Evolutionary conservation across 2,888 invertebrate species (phyloP), one percentile per base, ranked within the genome.

Genomic region (Dicyrtoma fusca): DNA sequence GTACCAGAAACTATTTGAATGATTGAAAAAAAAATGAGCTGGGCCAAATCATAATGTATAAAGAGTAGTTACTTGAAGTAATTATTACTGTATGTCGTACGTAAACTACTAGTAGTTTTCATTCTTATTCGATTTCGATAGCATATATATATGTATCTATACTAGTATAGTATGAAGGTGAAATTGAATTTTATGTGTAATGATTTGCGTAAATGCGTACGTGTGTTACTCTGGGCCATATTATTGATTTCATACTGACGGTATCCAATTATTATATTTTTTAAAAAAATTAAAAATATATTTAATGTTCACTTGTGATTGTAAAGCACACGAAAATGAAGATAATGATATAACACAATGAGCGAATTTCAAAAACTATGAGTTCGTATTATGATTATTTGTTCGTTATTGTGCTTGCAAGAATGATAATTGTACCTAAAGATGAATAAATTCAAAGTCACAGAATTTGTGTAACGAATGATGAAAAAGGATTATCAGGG

Each of bases 31-130:
- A 19, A 34, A 42, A 26, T n/a, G 42, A 61, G 61, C 61, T 61
- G 61, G 61, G 61, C 61, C 61, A 61, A 61, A 61, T 57, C 21
- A 57, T 14, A 14, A 25, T 63, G 34, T 63, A 49, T 47, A 47
- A 21, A 21, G n/a, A n/a, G n/a, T n/a, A n/a, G n/a, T n/a, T n/a
- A n/a, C n/a, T 23, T 65, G 2, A 63, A 17, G 25, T n/a, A 17
- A n/a, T 11, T 13, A n/a, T 25, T 53, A 19, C 10, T 17, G 17
- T 23, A 23, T 34, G 59, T 23, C 21, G 11, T 21, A 23, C 11
- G 25, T 59, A 34, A 17, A 2, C 17, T 53, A 53, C 53, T 8
- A 49, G 11, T 17, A 49, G 17, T 17, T 3, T 17, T 49, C 4
- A 49, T 17, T 17, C 49, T 49, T 4, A 49, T 49, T 17, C 34